Evolutionary conservation across 2,113 vertebrate genomes (phyloP), one percentile per base, ranked within the genome.

Genomic region (Campylomormyrus numenius): DNA sequence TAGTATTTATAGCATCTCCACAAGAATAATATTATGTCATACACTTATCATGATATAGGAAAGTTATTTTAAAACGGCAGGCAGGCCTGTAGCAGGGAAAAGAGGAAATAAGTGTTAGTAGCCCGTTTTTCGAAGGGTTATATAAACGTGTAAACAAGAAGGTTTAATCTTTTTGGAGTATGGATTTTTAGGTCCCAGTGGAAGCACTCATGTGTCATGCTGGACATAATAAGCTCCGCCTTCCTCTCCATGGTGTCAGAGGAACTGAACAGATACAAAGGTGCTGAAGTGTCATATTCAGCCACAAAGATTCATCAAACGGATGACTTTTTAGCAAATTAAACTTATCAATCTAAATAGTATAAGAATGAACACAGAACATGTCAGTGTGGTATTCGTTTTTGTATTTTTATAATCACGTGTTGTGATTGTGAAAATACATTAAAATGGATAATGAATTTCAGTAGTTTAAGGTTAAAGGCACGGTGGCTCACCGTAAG

Each of bases 221-320:
- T 91, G 91, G 88, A 88, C 90, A 93, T 93, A 94, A 95, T 93
- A 91, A 90, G 88, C 91, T 91, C 95, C 95, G 95, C 93, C 95
- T 94, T 94, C 94, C 89, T 83, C 49, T 77, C 90, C 88, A 91
- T 92, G 92, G 90, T 90, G 92, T 88, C 89, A 92, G 90, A 91
- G 89, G 90, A 91, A 91, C 93, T 93, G 91, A 93, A 89, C 88
- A 92, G 66, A 84, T 10, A 48, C 66, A 9, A 93, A 94, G 91
- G 91, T 95, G 94, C 93, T 93, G 87, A 27, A 39, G 84, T 90
- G 88, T 91, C 39, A 90, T 89, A 90, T 92, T 85, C 91, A 89
- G 84, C 92, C 89, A 90, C 74, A 89, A 58, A 66, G 85, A 70
- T 91, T 92, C 90, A 39, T 91, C 92, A 88, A 50, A 77, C 87